Evolutionary conservation across 2,888 invertebrate genomes (phyloP).

Genomic region (Zaprionus lineosus): DNA sequence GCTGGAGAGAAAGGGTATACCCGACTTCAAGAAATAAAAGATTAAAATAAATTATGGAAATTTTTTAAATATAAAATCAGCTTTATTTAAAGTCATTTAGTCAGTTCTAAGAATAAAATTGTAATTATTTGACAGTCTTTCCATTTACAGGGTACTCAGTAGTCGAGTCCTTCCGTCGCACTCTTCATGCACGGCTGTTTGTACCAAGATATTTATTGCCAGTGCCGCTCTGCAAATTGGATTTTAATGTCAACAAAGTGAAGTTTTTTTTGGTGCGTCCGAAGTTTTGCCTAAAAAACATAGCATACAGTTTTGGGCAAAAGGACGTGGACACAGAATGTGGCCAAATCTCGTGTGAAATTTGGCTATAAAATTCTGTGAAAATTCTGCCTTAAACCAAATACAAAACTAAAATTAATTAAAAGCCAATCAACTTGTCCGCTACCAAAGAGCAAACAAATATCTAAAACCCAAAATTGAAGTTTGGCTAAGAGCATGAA

Average conservation of each 20-base stretch:
- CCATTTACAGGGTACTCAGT: not conserved
- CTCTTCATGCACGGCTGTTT: slow-evolving; percentile 4
- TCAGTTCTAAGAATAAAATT: no score
- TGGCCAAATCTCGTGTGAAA: no score
- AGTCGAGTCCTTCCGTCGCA: not conserved
- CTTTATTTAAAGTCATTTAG: no score
- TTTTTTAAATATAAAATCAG: no score
- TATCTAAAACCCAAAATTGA: no score
- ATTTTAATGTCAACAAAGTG: slow-evolving; percentile 54
- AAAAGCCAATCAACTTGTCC: slow-evolving; percentile 1
- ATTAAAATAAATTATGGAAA: no score
- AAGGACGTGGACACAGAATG: not conserved
- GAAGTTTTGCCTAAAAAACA: not conserved
- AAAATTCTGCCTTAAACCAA: not conserved
- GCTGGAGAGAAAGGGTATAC: no score
- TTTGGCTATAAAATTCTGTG: no score
- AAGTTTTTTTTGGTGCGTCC: not conserved
- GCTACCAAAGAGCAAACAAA: not conserved
- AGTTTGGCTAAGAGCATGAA: slow-evolving; percentile 1
- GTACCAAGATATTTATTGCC: slow-evolving; percentile 38
- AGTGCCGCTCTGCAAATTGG: slow-evolving; percentile 43
- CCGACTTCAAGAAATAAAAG: no score
- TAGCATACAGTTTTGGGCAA: slow-evolving; percentile 11
- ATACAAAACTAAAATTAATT: slow-evolving; percentile 22
- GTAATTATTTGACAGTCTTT: no score